phyloP scores from a whole-genome alignment of 2,113 vertebrate species.

The Dolichallabes microphthalmus region DNA sequence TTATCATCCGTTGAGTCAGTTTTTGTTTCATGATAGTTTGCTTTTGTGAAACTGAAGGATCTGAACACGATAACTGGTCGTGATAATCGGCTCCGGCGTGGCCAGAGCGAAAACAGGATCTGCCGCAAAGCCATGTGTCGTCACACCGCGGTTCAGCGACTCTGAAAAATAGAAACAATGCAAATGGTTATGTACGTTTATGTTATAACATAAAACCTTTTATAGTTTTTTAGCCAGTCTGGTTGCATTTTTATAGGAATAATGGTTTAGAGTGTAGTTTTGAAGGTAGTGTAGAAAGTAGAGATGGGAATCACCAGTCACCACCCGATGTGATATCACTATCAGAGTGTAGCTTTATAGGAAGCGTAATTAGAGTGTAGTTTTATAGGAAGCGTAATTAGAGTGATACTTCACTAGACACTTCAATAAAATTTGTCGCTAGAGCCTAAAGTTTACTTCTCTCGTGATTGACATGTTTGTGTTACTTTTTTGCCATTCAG shows the following conservation, averaged over 20 bases:
- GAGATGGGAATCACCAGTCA: no score
- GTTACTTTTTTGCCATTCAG: no score
- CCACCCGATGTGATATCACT: no score
- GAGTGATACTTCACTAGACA: no score
- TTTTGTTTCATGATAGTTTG: not conserved
- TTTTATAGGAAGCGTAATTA: no score
- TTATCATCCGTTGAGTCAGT: not conserved
- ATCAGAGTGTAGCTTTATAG: no score
- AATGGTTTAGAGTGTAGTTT: no score
- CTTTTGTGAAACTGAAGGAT: not conserved
- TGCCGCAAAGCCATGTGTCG: slow-evolving; percentile 12
- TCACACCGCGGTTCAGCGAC: not conserved
- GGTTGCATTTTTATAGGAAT: not conserved
- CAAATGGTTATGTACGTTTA: not conserved
- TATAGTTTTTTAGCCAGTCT: not conserved
- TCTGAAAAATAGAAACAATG: not conserved
- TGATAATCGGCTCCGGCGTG: not conserved
- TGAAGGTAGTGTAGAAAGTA: no score
- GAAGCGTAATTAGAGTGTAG: no score
- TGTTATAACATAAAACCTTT: not conserved
- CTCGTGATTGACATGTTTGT: no score
- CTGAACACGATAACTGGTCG: not conserved
- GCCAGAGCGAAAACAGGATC: not conserved
- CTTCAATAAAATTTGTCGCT: no score
- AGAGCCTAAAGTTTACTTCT: not conserved